phyloP scores from a whole-genome alignment of 2,113 vertebrate genomes.

The Microcebus griseorufus region DNA sequence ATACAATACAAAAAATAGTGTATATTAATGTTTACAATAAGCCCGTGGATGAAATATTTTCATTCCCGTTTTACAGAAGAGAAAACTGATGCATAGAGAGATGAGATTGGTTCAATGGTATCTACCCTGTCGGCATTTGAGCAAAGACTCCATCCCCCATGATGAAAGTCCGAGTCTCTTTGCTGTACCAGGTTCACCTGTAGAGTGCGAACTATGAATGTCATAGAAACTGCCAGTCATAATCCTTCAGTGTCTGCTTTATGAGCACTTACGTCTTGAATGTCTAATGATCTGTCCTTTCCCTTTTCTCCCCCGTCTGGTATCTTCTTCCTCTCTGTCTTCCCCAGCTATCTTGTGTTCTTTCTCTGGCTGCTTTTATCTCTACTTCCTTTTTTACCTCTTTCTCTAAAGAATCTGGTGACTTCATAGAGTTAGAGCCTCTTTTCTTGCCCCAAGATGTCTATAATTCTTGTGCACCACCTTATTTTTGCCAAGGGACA shows the following conservation, averaged over 20 bases:
- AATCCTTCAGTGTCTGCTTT: too few relatives aligned
- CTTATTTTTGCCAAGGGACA: not conserved
- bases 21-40: not conserved
- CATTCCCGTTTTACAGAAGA: not conserved
- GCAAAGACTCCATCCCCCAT: not conserved
- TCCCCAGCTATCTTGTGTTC: not conserved
- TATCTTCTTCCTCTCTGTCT: not conserved
- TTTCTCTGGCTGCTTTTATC: not conserved
- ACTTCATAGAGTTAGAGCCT: not conserved
- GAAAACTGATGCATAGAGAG: not conserved
- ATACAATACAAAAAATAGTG: too few relatives aligned
- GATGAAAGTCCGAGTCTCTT: not conserved
- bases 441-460: fast-evolving
- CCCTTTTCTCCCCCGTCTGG: not conserved
- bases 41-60: not conserved
- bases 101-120: not conserved
- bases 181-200: not conserved
- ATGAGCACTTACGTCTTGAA: fast-evolving
- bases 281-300: not conserved
- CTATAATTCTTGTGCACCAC: not conserved
- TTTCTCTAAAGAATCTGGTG: not conserved
- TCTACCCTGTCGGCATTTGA: not conserved
- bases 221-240: fast-evolving
- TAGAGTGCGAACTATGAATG: not conserved
- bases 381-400: not conserved